These are phyloP conservation scores for Caradrina clavipalpis DNA, from an alignment of 2,888 invertebrate species.

Conservation along the genomic window DNA sequence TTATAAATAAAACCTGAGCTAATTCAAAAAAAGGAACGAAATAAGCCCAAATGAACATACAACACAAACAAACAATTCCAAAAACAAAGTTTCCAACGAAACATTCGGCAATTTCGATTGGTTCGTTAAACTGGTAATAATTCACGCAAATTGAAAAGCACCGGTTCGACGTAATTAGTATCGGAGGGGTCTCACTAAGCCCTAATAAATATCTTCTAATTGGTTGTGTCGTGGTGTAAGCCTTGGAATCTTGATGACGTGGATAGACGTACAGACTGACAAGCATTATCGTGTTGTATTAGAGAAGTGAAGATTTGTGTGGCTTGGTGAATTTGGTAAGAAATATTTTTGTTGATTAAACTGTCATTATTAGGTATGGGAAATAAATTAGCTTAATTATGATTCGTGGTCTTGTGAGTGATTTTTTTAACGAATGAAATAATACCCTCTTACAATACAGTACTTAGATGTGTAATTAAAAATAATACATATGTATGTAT, in stretches of 20 bases:
- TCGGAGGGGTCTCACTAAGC: slow-evolving; percentile 66
- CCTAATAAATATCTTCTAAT: slow-evolving; percentile 82
- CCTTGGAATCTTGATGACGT: slow-evolving; percentile 68
- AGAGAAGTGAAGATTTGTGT: slow-evolving; percentile 45
- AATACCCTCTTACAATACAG: no score
- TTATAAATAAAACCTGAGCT: no score
- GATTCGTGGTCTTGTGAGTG: no score
- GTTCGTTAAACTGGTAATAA: slow-evolving; percentile 48
- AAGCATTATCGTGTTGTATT: slow-evolving; percentile 49
- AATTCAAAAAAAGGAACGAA: not conserved
- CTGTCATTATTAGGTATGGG: no score
- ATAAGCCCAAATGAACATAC: slow-evolving; percentile 4
- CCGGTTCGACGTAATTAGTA: slow-evolving; percentile 60
- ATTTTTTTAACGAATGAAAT: no score
- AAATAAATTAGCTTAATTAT: no score
- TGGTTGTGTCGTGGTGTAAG: slow-evolving; percentile 76
- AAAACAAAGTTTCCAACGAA: slow-evolving; percentile 29
- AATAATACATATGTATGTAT: no score
- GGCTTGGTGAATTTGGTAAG: not conserved
- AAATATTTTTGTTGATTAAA: not conserved
- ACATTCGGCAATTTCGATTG: slow-evolving; percentile 25
- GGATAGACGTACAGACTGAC: slow-evolving; percentile 58
- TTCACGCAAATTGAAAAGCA: slow-evolving; percentile 54
- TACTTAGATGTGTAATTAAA: no score
- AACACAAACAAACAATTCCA: slow-evolving; percentile 23